A percentile compares a stretch with the other conserved stretches of the same genome.
Conservation (phyloP, 2,113 vertebrate species). For the Hippocampus comes region DNA sequence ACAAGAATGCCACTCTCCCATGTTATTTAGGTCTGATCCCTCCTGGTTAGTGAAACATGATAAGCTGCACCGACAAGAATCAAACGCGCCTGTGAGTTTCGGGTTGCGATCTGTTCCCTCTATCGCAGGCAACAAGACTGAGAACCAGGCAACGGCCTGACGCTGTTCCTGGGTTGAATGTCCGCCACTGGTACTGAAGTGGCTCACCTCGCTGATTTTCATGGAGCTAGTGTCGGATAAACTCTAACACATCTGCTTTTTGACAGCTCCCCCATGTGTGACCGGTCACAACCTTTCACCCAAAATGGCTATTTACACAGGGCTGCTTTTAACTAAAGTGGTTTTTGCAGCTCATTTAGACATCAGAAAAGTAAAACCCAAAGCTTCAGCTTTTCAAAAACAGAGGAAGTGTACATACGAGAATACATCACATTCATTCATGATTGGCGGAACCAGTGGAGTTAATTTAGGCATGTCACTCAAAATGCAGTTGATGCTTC, state of each 20-base stretch:
- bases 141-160: constrained; percentile 52
- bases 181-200: constrained; percentile 17
- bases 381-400: not conserved
- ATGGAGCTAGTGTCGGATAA: not conserved
- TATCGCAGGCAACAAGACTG: constrained; percentile 44
- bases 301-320: no score
- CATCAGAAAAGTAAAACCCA: not conserved
- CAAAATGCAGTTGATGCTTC: not conserved
- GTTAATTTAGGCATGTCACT: not conserved
- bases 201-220: not conserved
- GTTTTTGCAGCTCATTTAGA: no score
- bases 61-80: constrained; percentile 64
- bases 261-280: not conserved
- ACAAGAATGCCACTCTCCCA: constrained; percentile 43
- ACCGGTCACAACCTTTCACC: not conserved
- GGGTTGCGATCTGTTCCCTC: constrained; percentile 60
- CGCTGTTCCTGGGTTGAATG: constrained; percentile 34
- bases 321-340: no score
- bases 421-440: not conserved
- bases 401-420: not conserved
- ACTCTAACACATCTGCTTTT: not conserved
- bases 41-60: constrained; percentile 61
- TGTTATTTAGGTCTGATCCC: constrained; percentile 41
- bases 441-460: not conserved
- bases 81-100: constrained; percentile 55